Conservation (phyloP, 1,140 invertebrate species). For the Oscheius sp. region DNA sequence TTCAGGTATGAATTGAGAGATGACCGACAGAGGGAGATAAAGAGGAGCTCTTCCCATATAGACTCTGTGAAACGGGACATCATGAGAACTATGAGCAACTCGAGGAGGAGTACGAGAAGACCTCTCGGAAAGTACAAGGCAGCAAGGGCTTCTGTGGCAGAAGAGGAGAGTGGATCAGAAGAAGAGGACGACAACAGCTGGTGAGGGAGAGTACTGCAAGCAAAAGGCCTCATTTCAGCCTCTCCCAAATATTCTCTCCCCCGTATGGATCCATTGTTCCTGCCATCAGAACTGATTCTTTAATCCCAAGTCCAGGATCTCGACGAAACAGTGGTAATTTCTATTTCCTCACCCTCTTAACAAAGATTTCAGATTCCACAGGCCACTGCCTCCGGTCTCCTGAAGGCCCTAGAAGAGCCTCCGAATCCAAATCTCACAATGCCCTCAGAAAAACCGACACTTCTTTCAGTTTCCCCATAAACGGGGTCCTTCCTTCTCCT, state of each 20-base stretch:
- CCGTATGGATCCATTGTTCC: neutral
- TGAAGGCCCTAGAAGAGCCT: neutral
- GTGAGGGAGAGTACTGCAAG: neutral
- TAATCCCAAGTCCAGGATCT: neutral
- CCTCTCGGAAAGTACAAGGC: neutral
- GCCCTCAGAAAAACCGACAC: constrained; percentile 25
- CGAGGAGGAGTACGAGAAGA: constrained; percentile 31
- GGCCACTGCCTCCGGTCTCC: neutral
- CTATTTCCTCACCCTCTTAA: neutral
- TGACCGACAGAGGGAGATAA: constrained; percentile 65
- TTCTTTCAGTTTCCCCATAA: constrained; percentile 25
- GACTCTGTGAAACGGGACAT: constrained; percentile 66
- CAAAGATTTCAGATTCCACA: neutral
- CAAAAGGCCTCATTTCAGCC: neutral
- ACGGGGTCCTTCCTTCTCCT: neutral
- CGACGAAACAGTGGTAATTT: neutral
- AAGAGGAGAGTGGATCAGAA: constrained; percentile 23
- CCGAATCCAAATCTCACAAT: neutral
- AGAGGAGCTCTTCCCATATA: constrained; percentile 63
- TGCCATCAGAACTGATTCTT: neutral
- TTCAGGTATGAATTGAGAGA: constrained; percentile 66
- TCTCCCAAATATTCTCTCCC: neutral
- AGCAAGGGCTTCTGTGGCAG: constrained; percentile 25
- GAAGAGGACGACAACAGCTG: constrained; percentile 12
- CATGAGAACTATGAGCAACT: constrained; percentile 57